Conservation (phyloP, 2,797 vertebrate species). For the Vultur gryphus region DNA sequence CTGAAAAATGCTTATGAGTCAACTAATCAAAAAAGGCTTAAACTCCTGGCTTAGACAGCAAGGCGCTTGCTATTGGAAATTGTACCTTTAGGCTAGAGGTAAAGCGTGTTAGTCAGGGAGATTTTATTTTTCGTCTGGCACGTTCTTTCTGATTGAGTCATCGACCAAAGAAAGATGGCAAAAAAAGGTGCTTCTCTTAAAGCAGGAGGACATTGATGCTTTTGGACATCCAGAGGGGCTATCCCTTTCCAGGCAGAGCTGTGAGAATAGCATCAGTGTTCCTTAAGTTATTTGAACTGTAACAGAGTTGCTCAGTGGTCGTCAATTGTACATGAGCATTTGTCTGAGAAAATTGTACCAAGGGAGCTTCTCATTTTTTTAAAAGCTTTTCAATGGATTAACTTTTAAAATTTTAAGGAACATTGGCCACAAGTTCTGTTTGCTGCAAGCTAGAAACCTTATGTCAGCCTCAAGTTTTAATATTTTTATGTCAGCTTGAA, state of each 20-base stretch:
- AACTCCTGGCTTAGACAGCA: constrained; percentile 24
- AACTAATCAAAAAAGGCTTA: constrained; percentile 34
- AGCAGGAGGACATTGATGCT: not conserved
- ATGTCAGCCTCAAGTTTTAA: not conserved
- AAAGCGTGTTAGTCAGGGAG: constrained; percentile 34
- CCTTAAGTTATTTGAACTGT: not conserved
- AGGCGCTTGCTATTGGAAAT: constrained; percentile 35
- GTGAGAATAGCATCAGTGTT: not conserved
- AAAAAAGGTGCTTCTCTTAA: not conserved
- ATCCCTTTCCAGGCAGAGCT: not conserved
- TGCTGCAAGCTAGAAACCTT: not conserved
- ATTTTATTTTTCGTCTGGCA: not conserved
- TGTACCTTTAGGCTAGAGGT: constrained; percentile 49
- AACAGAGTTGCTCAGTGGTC: not conserved
- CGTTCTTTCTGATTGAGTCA: constrained; percentile 41
- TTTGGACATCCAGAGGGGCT: not conserved
- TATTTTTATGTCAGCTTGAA: not conserved
- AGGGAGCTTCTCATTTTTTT: not conserved
- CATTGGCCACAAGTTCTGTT: accelerated
- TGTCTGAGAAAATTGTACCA: not conserved
- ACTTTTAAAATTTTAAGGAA: not conserved
- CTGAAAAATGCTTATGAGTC: not conserved
- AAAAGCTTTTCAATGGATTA: not conserved
- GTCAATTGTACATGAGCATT: not conserved
- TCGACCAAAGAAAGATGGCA: not conserved